Base-by-base conservation (phyloP, 2,113 vertebrate species). In the Micronycteris hirsuta region DNA sequence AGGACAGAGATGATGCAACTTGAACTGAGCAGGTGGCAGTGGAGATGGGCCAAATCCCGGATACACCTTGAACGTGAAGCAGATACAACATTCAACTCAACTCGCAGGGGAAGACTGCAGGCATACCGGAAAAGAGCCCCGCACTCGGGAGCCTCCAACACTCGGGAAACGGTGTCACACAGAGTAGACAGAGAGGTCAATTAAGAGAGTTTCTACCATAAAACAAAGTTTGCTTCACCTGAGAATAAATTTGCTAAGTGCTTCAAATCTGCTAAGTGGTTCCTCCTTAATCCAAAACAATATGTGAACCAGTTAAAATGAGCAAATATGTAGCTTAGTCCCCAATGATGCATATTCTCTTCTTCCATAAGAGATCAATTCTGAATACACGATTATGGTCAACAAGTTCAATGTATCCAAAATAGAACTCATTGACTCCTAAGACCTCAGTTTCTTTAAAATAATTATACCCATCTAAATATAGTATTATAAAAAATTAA, bases 21-120 rank as follows among this genome's bases (percentile, higher is more conserved):
- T 84, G 22, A 89, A 54, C 70, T 63, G 28, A 70, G 36, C 16
- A 61, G 12, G 19, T 1, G 31, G 36, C 73, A 22, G 58, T 3
- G 43, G 24, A 80, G 28, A 43, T n/a, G 76, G 86, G 24, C 20
- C 65, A 86, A 74, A 74, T 11, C 15, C 20, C 65, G 56, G 47
- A 49, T 41, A 41, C 9, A 58, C 38, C 81, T 33, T 58, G n/a
- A 67, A 86, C 71, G 43, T 7, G n/a, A 12, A 31, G 38, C 33
- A 56, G 47, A n/a, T 8, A 5, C 5, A 70, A 36, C 5, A 84
- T 28, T 36, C 22, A 68, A 38, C 70, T 70, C 84, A n/a, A 33
- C 7, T 9, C 0, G 49, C 0, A 43, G 28, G 16, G 26, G 16
- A 68, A 49, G 49, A n/a, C 14, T 0, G 2, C 0, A 24, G 31